Conservation (phyloP, 2,888 invertebrate species). For the Lasioglossum zephyrum region DNA sequence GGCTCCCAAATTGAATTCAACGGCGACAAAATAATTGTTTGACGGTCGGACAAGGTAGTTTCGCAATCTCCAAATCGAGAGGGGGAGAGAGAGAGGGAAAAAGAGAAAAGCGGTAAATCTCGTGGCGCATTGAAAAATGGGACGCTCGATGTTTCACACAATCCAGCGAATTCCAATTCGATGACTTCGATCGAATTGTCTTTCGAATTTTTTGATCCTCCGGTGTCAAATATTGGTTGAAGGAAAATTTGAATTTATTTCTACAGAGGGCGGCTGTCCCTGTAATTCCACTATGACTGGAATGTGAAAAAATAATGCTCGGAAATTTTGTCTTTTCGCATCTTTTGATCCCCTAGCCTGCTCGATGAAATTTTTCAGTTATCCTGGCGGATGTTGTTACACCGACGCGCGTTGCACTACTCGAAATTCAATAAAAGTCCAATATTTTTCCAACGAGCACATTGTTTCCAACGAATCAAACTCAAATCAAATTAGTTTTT, state of each 20-base stretch:
- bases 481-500: conserved; percentile 32
- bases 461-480: conserved; percentile 23
- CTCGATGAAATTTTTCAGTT: conserved; percentile 9
- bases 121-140: neutral
- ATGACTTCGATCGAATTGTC: conserved; percentile 1
- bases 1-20: neutral
- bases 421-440: conserved; percentile 20
- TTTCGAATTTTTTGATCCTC: neutral
- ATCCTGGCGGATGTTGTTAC: too few species aligned
- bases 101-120: neutral
- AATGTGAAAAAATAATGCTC: neutral
- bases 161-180: conserved; percentile 6
- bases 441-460: conserved; percentile 14
- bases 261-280: neutral
- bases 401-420: neutral
- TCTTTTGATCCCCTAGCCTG: neutral
- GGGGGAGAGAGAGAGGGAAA: neutral
- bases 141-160: neutral
- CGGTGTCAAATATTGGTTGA: neutral
- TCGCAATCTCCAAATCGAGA: neutral
- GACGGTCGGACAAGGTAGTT: neutral
- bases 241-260: conserved; percentile 8
- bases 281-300: neutral
- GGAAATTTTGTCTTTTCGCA: neutral
- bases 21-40: neutral